Base-by-base conservation (phyloP, 2,113 vertebrate genomes). In the Cichladusa arquata region DNA sequence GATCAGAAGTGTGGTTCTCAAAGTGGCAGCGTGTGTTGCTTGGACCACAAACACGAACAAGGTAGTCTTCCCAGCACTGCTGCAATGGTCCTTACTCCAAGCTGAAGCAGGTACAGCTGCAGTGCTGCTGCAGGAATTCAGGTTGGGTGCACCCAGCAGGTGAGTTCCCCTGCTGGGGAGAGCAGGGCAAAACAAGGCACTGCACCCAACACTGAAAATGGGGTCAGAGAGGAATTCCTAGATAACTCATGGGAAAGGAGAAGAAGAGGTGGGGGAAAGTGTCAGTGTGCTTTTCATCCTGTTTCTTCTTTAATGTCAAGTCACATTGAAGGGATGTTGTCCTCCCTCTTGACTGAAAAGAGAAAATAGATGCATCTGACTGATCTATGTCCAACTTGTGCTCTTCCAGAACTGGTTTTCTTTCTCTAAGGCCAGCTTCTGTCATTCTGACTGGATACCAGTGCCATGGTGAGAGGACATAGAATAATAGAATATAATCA, bases 81-180 rank as follows among this genome's bases (percentile, higher is more conserved):
- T 78, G 9, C 38, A 42, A 3, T 1, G 2, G 19, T 50, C 26
- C 33, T 70, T 28, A 15, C 15, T 66, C 25, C 16, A 58, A 4
- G 26, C 44, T 18, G 36, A 47, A 38, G 25, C 50, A 19, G 40
- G 38, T 9, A 11, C 2, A 0, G 40, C 25, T 28, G 45, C 36
- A 15, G 9, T 1, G 1, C 26, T 83, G 50, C 31, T 69, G 0
- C 9, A 36, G 84, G 58, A 29, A 20, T 42, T 81, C 11, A 15
- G 14, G 5, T 0, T 34, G 48, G 24, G 26, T 33, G 53, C 9
- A 7, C 22, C 9, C n/a, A 53, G 11, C 8, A 25, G n/a, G 6
- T 34, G 26, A 61, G n/a, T 6, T 85, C 33, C 29, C 0, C 0
- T 40, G 3, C 1, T 66, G 31, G 14, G 20, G 19, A 42, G 4